A percentile compares a stretch with the other conserved stretches of the same genome.
Conservation (phyloP, 2,113 vertebrate genomes). For the Centropristis striata region DNA sequence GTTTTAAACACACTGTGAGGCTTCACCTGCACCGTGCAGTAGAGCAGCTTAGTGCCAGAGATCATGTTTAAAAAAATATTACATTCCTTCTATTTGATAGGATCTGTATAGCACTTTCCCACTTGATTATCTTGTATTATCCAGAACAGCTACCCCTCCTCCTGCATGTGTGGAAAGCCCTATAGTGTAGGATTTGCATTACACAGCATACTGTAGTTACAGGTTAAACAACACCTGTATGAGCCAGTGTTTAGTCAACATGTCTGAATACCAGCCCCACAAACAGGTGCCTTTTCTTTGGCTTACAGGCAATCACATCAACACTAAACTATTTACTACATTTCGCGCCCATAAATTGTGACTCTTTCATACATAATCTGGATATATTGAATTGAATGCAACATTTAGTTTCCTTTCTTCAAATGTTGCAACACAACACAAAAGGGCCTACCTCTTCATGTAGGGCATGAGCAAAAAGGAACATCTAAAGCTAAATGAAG, state of each 20-base stretch:
- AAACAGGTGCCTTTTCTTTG: constrained; percentile 2
- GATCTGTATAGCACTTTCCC: not conserved
- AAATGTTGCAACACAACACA: too few relatives aligned
- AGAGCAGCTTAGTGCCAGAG: not conserved
- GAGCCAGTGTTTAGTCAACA: constrained; percentile 56
- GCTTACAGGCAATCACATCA: not conserved
- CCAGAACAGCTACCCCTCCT: not conserved
- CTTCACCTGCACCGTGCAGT: not conserved
- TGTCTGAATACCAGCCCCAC: not conserved
- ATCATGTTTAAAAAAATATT: not conserved
- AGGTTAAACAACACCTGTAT: constrained; percentile 55
- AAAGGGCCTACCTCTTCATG: too few relatives aligned
- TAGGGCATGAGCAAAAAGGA: too few relatives aligned
- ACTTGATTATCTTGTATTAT: constrained; percentile 52
- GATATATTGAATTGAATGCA: not conserved
- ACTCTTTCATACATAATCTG: too few relatives aligned
- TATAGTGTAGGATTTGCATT: not conserved
- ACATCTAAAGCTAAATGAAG: not conserved
- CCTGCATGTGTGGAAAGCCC: not conserved
- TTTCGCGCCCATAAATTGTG: not conserved
- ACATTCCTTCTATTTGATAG: not conserved
- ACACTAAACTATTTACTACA: not conserved
- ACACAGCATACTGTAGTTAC: constrained; percentile 7
- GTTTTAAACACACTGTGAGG: not conserved
- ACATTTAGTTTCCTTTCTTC: too few relatives aligned